Evolutionary conservation across 2,113 vertebrate genomes (phyloP).

Genomic region (Nasalis larvatus): DNA sequence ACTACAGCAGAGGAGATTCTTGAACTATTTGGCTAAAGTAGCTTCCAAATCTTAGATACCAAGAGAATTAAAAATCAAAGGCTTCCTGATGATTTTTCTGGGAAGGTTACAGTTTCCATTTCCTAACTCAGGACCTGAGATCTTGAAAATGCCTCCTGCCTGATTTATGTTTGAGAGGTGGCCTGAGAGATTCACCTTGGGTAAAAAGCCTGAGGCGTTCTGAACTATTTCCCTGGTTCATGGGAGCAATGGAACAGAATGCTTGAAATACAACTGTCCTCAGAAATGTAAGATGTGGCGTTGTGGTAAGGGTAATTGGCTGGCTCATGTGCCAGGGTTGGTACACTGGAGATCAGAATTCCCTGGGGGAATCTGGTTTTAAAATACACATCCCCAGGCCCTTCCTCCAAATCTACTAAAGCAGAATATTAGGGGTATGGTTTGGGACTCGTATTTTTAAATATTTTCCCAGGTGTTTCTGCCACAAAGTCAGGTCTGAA

Average conservation of each 20-base stretch:
- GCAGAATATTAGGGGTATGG: not conserved
- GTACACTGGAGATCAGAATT: not conserved
- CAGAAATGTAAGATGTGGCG: not conserved
- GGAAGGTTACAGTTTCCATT: not conserved
- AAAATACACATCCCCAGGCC: not conserved
- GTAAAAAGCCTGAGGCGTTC: not conserved
- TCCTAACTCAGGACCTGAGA: not conserved
- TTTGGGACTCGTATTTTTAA: not conserved
- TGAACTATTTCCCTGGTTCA: not conserved
- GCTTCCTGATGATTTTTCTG: not conserved
- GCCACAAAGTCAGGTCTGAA: not conserved
- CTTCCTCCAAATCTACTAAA: not conserved
- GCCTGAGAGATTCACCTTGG: not conserved
- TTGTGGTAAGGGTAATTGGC: not conserved
- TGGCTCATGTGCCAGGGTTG: not conserved
- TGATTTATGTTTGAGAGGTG: not conserved
- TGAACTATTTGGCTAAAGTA: not conserved
- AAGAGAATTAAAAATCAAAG: conserved; percentile 6
- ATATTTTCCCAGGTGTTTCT: not conserved
- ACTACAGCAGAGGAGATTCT: not conserved
- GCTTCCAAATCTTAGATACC: not conserved
- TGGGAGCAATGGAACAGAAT: not conserved
- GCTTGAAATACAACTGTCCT: not conserved
- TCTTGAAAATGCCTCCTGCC: not conserved
- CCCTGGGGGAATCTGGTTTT: not conserved